These are phyloP conservation scores for Hermaeophaga mercurialis DNA, from an alignment of 2,888 invertebrate species.

Conservation along the genomic window DNA sequence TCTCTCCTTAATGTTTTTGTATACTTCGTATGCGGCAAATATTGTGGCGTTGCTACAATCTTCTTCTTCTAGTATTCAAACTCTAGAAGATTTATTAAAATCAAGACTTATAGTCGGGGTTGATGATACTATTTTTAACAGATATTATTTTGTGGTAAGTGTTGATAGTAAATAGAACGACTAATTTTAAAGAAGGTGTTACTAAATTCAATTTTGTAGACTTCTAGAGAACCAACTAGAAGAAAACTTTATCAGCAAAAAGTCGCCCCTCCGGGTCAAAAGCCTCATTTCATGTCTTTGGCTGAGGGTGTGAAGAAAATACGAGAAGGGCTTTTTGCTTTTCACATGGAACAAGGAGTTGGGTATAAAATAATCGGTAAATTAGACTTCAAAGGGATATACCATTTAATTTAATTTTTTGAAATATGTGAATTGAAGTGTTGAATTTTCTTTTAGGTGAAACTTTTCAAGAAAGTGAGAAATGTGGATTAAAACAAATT, in stretches of 20 bases:
- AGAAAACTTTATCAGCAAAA: constrained; percentile 68
- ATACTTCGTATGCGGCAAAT: constrained; percentile 77
- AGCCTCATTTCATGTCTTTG: constrained; percentile 64
- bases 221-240: constrained; percentile 67
- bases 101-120: constrained; percentile 71
- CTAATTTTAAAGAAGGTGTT: no score
- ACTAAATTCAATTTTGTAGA: constrained; percentile 55
- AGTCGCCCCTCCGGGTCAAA: constrained; percentile 65
- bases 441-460: constrained; percentile 67
- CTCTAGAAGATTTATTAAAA: constrained; percentile 66
- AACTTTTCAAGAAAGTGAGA: constrained; percentile 72
- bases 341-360: constrained; percentile 73
- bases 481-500: constrained; percentile 74
- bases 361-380: constrained; percentile 70
- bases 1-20: constrained; percentile 70
- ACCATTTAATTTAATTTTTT: no score
- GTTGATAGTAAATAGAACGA: no score
- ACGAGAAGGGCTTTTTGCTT: constrained; percentile 69
- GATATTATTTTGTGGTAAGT: constrained; percentile 70
- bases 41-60: constrained; percentile 77
- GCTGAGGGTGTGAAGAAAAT: constrained; percentile 67
- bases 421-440: no score
- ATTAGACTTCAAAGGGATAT: no score
- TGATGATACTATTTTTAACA: constrained; percentile 72
- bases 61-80: constrained; percentile 70